Evolutionary conservation across 2,888 invertebrate genomes (phyloP).

Genomic region (Meganola albula): DNA sequence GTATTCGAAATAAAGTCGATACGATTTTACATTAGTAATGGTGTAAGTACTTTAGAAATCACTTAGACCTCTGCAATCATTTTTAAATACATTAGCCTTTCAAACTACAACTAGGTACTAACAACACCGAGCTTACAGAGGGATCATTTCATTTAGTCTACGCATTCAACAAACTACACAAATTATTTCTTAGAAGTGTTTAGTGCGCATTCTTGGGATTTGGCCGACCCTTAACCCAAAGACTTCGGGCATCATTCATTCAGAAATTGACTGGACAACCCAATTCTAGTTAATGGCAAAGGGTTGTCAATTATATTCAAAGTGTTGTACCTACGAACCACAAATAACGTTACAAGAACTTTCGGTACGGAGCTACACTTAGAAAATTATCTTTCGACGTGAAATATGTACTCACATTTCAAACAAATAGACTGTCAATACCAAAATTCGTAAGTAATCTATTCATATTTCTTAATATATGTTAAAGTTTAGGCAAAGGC

Average conservation of each 20-base stretch:
- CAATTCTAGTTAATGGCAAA: slow-evolving; percentile 34
- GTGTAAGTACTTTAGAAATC: too few species aligned
- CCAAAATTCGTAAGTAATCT: neutral
- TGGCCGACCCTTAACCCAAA: slow-evolving; percentile 35
- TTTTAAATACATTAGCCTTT: too few species aligned
- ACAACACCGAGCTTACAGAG: too few species aligned
- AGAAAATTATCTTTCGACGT: slow-evolving; percentile 21
- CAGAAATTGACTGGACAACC: slow-evolving; percentile 41
- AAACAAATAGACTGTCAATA: slow-evolving; percentile 2
- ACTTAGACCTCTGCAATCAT: too few species aligned
- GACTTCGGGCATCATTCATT: slow-evolving; percentile 46
- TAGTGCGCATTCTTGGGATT: slow-evolving; percentile 52
- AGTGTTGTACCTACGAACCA: slow-evolving; percentile 26
- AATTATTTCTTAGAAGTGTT: slow-evolving; percentile 49
- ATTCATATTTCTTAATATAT: slow-evolving; percentile 1
- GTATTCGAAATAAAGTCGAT: too few species aligned
- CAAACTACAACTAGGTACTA: too few species aligned
- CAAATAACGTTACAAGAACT: slow-evolving; percentile 28
- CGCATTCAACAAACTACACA: slow-evolving; percentile 50
- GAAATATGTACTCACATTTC: slow-evolving; percentile 13
- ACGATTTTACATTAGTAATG: too few species aligned
- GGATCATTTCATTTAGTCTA: slow-evolving; percentile 49
- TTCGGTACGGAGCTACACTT: slow-evolving; percentile 27
- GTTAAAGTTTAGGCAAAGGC: too few species aligned
- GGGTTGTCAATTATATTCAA: slow-evolving; percentile 36